Evolutionary conservation across 1,140 invertebrate species (phyloP).

Genomic region (Halictus rubicundus): DNA sequence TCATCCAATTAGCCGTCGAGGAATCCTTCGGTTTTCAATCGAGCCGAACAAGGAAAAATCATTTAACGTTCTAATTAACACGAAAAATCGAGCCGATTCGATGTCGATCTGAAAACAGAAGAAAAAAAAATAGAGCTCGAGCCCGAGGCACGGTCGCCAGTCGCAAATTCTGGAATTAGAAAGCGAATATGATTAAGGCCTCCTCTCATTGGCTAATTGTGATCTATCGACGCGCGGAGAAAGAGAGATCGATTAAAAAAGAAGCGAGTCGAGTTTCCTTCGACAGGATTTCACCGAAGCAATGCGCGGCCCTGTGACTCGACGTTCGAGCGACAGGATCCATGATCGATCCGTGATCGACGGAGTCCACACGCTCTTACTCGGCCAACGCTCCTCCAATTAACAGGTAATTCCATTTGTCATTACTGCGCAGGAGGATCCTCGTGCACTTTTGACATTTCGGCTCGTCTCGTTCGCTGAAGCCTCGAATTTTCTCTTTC

Average conservation of each 20-base stretch:
- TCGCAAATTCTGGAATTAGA: slow-evolving; percentile 22
- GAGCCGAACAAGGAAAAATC: too few species aligned
- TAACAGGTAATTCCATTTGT: too few species aligned
- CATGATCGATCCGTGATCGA: slow-evolving; percentile 24
- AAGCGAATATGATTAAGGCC: slow-evolving; percentile 37
- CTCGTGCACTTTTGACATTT: too few species aligned
- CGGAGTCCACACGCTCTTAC: not conserved
- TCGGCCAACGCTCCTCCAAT: not conserved
- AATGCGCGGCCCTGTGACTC: not conserved
- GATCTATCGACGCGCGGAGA: slow-evolving; percentile 13
- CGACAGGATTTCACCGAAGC: slow-evolving; percentile 14
- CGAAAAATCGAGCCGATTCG: too few species aligned
- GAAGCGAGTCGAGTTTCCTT: slow-evolving; percentile 1
- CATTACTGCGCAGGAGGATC: not conserved
- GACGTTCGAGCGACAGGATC: not conserved
- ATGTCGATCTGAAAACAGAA: too few species aligned
- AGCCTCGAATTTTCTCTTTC: too few species aligned
- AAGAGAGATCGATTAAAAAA: too few species aligned
- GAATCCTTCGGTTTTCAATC: too few species aligned
- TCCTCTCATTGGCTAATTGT: slow-evolving; percentile 16
- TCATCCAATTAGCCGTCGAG: too few species aligned
- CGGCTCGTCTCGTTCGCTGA: not conserved
- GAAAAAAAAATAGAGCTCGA: too few species aligned
- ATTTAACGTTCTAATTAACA: too few species aligned
- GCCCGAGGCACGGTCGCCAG: not conserved